These are phyloP conservation scores for Entomyzon cyanotis DNA, from an alignment of 2,113 vertebrate species.

Conservation along the genomic window DNA sequence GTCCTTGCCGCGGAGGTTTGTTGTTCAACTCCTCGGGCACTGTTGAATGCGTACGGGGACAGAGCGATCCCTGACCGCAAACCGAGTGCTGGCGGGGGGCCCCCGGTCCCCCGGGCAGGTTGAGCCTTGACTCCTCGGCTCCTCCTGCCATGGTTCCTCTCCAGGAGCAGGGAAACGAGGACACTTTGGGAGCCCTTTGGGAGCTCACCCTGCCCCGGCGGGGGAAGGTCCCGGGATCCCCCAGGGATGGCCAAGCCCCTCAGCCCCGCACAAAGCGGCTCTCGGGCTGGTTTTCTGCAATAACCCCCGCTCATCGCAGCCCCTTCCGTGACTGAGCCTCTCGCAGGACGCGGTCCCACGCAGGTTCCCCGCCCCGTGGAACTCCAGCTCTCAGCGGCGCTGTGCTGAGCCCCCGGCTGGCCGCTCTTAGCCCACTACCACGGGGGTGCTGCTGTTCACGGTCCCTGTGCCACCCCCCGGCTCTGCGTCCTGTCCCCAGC, in stretches of 20 bases:
- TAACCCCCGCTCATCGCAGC: background rate
- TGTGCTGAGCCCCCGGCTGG: background rate
- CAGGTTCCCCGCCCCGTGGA: background rate
- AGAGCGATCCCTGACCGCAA: background rate
- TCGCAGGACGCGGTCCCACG: accelerated
- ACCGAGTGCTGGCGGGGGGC: background rate
- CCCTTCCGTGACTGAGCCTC: accelerated
- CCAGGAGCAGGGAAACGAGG: background rate
- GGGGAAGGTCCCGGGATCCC: background rate
- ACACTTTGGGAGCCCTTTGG: background rate
- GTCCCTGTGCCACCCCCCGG: background rate
- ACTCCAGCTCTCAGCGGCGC: background rate
- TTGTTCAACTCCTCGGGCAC: background rate
- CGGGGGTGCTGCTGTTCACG: background rate
- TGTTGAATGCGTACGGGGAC: accelerated
- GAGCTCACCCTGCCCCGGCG: background rate
- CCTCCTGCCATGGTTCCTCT: background rate
- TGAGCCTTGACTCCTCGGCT: background rate
- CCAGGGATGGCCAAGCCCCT: background rate
- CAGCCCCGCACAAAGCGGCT: background rate
- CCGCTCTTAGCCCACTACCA: background rate
- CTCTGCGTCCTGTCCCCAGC: accelerated
- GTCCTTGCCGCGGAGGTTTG: background rate
- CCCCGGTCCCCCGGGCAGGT: too few relatives aligned
- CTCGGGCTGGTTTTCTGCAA: background rate